Evolutionary conservation across 2,888 invertebrate genomes (phyloP).

Genomic region (Notocelia uddmanniana): DNA sequence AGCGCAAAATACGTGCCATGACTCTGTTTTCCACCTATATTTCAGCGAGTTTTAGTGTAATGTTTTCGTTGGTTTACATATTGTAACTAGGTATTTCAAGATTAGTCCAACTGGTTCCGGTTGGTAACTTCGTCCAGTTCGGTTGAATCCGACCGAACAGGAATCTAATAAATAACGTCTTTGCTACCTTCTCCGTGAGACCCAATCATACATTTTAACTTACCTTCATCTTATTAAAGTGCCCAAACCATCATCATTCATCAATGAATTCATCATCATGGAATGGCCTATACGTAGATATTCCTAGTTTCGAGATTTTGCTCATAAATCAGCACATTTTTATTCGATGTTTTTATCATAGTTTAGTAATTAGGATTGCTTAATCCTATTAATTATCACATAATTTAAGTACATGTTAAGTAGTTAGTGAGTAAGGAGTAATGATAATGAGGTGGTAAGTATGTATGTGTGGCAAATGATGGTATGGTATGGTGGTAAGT

Average conservation of each 20-base stretch:
- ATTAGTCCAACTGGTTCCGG: no score
- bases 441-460: background rate
- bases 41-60: no score
- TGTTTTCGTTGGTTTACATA: no score
- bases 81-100: no score
- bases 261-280: background rate
- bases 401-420: no score
- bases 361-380: slow-evolving; percentile 1
- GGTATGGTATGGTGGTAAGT: background rate
- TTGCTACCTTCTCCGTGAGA: background rate
- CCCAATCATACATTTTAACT: background rate
- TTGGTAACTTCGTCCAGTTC: no score
- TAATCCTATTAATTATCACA: background rate
- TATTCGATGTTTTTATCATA: background rate
- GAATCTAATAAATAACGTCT: background rate
- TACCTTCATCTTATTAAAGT: background rate
- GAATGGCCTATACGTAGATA: background rate
- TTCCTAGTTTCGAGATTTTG: background rate
- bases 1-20: no score
- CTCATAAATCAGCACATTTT: background rate
- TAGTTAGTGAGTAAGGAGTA: no score
- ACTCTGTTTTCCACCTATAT: no score
- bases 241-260: background rate
- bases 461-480: background rate
- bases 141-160: no score